Base-by-base conservation (phyloP, 1,140 invertebrate species). In the Pachyrhynchus sulphureomaculatus region DNA sequence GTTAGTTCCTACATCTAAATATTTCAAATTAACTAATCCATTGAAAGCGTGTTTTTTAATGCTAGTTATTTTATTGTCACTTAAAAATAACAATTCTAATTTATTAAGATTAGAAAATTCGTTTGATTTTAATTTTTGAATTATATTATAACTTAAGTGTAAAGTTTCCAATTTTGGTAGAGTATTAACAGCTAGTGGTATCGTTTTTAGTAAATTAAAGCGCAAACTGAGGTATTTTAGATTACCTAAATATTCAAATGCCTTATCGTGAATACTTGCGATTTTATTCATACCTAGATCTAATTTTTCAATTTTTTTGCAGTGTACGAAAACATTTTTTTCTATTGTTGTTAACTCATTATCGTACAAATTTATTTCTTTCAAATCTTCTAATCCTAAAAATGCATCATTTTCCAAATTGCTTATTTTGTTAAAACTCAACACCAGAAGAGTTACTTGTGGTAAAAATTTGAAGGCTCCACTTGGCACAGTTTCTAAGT, bases 261-360 rank as follows among this genome's bases (percentile, higher is more conserved):
- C 49, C 9, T 56, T 36, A n/a, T 12, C 21, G 13, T 55, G 21
- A 9, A 68, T 63, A n/a, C 8, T 18, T 15, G 10, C 15, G 41
- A 68, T 63, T 49, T 66, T 58, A 29, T 68, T 68, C 33, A 56
- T 12, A 15, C 66, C 55, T 9, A 68, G 49, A 45, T 68, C 60
- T 23, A 68, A 23, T 21, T 51, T 59, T 56, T 63, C 59, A 23
- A 68, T 23, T 18, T 37, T 51, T 1, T 4, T n/a, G 12, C 39
- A 54, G 32, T 55, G 26, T 12, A 52, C 51, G 20, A 68, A 63
- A 10, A 32, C 32, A 13, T 56, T 44, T 4, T 53, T 37, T 12
- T 49, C 36, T 3, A 68, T 45, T 36, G 17, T 26, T 32, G 17
- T 51, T 33, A 66, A 33, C 26, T 60, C 32, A 29, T 68, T 68